phyloP scores from a whole-genome alignment of 2,888 invertebrate species.

The Cheilosia scutellata region DNA sequence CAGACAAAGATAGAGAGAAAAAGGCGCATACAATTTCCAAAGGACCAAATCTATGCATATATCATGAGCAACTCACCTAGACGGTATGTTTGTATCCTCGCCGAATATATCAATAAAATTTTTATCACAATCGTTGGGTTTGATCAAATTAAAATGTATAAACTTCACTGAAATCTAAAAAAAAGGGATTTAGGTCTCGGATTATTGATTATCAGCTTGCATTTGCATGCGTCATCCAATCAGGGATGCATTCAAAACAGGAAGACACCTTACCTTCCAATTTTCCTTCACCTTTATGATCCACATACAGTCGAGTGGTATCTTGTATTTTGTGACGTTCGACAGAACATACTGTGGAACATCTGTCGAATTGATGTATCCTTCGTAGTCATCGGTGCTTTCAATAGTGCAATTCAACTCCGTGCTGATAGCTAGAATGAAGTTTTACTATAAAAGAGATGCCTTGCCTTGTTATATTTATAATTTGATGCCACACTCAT shows the following conservation, averaged over 20 bases:
- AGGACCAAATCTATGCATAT: not conserved
- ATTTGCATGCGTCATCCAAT: not conserved
- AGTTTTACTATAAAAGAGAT: not conserved
- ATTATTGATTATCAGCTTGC: not conserved
- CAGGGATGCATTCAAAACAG: not conserved
- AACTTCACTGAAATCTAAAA: constrained; percentile 89
- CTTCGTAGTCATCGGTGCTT: constrained; percentile 85
- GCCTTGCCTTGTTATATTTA: not conserved
- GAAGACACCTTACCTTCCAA: constrained; percentile 86
- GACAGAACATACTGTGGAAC: constrained; percentile 85
- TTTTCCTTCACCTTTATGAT: constrained; percentile 87
- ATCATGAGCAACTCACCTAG: constrained; percentile 82
- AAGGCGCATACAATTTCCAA: not conserved
- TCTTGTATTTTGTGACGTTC: constrained; percentile 85
- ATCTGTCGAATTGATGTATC: constrained; percentile 86
- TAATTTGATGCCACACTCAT: not conserved
- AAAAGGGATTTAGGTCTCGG: not conserved
- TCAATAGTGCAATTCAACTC: constrained; percentile 87
- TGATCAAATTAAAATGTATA: constrained; percentile 87
- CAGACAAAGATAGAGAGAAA: not conserved
- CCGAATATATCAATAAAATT: constrained; percentile 91
- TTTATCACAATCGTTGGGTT: constrained; percentile 91
- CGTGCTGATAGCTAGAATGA: constrained; percentile 80
- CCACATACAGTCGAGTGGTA: constrained; percentile 91
- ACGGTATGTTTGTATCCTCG: constrained; percentile 87